phyloP scores from a whole-genome alignment of 2,113 vertebrate species.

The Rhea americana region DNA sequence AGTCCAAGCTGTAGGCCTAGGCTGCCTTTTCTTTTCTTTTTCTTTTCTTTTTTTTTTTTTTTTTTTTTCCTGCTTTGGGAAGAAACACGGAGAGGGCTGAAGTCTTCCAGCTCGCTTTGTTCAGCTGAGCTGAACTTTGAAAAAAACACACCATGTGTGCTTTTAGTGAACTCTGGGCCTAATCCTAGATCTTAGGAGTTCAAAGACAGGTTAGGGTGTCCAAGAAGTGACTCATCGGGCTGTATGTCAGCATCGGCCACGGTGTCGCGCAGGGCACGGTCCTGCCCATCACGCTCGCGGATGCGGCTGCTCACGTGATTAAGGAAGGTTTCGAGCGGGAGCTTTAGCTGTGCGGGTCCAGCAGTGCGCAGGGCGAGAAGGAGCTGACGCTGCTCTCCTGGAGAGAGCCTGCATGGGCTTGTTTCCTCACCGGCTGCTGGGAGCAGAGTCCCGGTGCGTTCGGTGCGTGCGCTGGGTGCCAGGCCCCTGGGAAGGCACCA shows the following conservation, averaged over 20 bases:
- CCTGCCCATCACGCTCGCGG: background rate
- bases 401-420: background rate
- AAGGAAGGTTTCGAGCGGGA: background rate
- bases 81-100: constrained; percentile 31
- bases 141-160: background rate
- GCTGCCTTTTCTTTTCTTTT: background rate
- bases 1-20: background rate
- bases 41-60: no score
- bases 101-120: constrained; percentile 40
- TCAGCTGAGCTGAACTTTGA: constrained; percentile 35
- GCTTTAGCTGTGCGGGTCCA: background rate
- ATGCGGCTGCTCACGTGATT: background rate
- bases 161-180: constrained; percentile 23
- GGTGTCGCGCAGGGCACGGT: background rate
- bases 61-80: background rate
- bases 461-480: background rate
- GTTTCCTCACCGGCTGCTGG: background rate
- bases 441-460: background rate
- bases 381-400: background rate
- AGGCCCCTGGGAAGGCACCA: constrained; percentile 39
- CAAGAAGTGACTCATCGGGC: constrained; percentile 29
- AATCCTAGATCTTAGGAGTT: constrained; percentile 22
- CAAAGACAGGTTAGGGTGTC: constrained; percentile 8
- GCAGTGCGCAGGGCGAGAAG: background rate
- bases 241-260: background rate